Base-by-base conservation (phyloP, 2,888 invertebrate species). In the Melangyna quadrimaculata region DNA sequence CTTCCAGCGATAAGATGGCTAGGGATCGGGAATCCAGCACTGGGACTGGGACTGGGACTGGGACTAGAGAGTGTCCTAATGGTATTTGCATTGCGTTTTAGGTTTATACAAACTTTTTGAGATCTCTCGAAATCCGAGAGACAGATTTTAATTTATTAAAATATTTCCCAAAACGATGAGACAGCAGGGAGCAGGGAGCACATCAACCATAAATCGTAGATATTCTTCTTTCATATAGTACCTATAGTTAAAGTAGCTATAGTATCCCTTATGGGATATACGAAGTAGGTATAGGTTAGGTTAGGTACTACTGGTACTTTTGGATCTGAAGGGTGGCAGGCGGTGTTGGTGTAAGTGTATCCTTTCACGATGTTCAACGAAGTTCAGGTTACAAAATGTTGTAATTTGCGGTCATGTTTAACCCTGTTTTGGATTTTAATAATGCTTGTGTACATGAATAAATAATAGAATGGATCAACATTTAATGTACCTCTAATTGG, bases 131-230 rank as follows among this genome's bases (percentile, higher is more conserved):
- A 71, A 78, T 71, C 37, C 70, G 40, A 79, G 88, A 87, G 88
- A 88, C 88, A 88, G 88, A 88, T 88, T 88, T 88, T 88, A 88
- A 88, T 88, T 88, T 87, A 88, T 88, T 88, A 88, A 88, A 88
- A 88, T 88, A 88, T 88, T 87, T 87, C 22, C 22, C 32, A 48
- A 70, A 69, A 74, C 32, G 77, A 73, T 77, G 69, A 80, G 55
- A 24, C 22, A 61, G 59, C 12, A 29, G 55, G 29, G 29, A 61
- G 59, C 12, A 29, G 3, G 3, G 0, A 57, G 3, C n/a, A 17
- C 27, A n/a, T n/a, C 8, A 29, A n/a, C 40, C 17, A 43, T 61
- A n/a, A n/a, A 40, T 65, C 43, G 17, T 45, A 19, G 9, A 67
- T 12, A 65, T 27, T 63, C 51, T n/a, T 51, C 67, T 24, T 51